Conservation (phyloP, 2,888 invertebrate species). For the Furcula furcula region DNA sequence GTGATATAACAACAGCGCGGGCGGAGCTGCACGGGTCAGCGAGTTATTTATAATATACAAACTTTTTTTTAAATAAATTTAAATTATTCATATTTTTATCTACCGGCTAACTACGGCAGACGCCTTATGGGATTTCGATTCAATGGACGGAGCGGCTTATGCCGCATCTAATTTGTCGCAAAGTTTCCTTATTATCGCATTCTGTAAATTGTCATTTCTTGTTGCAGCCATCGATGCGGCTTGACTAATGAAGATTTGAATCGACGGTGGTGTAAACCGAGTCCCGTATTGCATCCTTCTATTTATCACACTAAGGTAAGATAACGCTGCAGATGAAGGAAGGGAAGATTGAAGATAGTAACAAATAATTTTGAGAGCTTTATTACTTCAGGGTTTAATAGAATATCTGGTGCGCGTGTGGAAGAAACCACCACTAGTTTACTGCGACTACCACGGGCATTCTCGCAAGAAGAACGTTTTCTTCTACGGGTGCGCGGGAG, state of each 20-base stretch:
- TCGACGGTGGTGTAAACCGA: constrained; percentile 91
- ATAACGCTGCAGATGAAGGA: constrained; percentile 29
- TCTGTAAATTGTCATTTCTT: constrained; percentile 59
- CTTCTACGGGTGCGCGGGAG: constrained; percentile 90
- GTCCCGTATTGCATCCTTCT: constrained; percentile 88
- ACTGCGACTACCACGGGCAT: constrained; percentile 91
- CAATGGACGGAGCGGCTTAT: constrained; percentile 44
- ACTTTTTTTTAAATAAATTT: too few relatives aligned
- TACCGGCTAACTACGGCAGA: constrained; percentile 37
- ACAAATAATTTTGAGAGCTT: neutral
- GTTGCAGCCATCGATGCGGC: constrained; percentile 90
- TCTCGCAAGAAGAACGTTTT: constrained; percentile 93
- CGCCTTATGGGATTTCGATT: constrained; percentile 48
- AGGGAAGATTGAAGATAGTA: too few relatives aligned
- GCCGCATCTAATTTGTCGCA: constrained; percentile 43
- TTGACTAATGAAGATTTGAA: constrained; percentile 93
- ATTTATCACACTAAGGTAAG: constrained; percentile 90
- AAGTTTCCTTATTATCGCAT: constrained; percentile 57
- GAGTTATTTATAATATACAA: too few relatives aligned
- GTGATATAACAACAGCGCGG: too few relatives aligned
- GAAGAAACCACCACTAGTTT: constrained; percentile 83
- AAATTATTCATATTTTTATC: too few relatives aligned
- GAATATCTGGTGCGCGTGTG: constrained; percentile 83
- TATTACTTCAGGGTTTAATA: constrained; percentile 76
- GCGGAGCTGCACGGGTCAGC: too few relatives aligned